A percentile compares a stretch with the other conserved stretches of the same genome.
phyloP scores from a whole-genome alignment of 1,140 invertebrate genomes.

The Ceratosolen fusciceps region DNA sequence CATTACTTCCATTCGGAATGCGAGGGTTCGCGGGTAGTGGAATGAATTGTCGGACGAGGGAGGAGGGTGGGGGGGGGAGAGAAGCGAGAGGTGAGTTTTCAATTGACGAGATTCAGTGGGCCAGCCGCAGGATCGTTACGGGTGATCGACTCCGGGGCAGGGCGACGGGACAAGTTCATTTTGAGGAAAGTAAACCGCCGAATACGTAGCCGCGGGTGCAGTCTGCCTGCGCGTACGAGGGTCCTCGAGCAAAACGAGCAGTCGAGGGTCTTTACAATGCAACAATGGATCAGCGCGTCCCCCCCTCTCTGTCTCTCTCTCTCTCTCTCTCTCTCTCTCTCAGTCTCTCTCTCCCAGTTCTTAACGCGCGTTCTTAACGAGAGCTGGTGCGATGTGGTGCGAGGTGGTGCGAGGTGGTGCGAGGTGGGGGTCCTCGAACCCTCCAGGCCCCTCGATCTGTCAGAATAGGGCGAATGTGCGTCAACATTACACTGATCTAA shows the following conservation, averaged over 20 bases:
- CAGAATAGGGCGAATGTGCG: conserved; percentile 22
- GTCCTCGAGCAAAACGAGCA: conserved; percentile 23
- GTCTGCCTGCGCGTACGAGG: not conserved
- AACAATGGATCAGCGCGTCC: conserved; percentile 16
- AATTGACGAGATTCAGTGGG: conserved; percentile 22
- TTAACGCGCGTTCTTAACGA: too few relatives aligned
- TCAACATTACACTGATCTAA: conserved; percentile 33
- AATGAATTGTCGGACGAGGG: not conserved
- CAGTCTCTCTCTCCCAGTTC: too few relatives aligned
- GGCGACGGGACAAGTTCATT: conserved; percentile 40
- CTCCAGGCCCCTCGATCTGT: not conserved
- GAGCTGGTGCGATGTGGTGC: not conserved
- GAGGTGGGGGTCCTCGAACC: not conserved
- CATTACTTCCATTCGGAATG: too few relatives aligned
- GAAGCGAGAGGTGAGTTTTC: too few relatives aligned
- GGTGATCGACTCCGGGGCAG: conserved; percentile 7
- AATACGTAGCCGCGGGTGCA: not conserved
- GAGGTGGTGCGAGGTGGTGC: too few relatives aligned
- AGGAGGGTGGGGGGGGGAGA: too few relatives aligned
- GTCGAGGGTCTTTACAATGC: conserved; percentile 20
- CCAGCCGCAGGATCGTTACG: conserved; percentile 6
- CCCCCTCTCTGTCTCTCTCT: too few relatives aligned
- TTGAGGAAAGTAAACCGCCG: conserved; percentile 8
- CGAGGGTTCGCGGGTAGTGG: too few relatives aligned
- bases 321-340: too few relatives aligned